A percentile compares a stretch with the other conserved stretches of the same genome.
These are phyloP conservation scores for Elymnias hypermnestra DNA, from an alignment of 1,140 invertebrate species.

Conservation along the genomic window DNA sequence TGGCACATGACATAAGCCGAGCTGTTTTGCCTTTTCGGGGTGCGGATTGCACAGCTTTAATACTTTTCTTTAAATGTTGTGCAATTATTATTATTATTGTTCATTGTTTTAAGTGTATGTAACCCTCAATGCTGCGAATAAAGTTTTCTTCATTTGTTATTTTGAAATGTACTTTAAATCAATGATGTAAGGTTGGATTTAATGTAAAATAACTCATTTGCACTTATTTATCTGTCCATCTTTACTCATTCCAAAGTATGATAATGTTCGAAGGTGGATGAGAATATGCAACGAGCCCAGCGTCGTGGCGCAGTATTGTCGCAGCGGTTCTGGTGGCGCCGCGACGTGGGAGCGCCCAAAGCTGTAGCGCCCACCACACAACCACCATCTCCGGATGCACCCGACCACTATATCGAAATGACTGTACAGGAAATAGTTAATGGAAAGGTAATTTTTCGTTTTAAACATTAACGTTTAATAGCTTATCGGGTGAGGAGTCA, in stretches of 20 bases:
- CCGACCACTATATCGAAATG: conserved; percentile 83
- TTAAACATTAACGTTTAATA: too few relatives aligned
- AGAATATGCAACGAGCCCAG: conserved; percentile 98
- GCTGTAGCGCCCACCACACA: conserved; percentile 55
- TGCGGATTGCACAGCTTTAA: too few relatives aligned
- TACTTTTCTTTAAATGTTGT: too few relatives aligned
- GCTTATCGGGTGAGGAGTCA: too few relatives aligned
- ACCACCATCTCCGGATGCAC: conserved; percentile 18
- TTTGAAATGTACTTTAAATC: too few relatives aligned
- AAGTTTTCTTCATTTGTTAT: too few relatives aligned
- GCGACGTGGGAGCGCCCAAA: conserved; percentile 81
- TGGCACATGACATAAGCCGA: too few relatives aligned
- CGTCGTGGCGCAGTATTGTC: conserved; percentile 89
- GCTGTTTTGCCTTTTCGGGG: too few relatives aligned
- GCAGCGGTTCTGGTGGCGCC: conserved; percentile 95
- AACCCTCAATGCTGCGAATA: too few relatives aligned
- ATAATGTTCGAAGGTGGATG: conserved; percentile 85
- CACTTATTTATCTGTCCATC: background rate
- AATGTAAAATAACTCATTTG: background rate
- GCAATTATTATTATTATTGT: too few relatives aligned
- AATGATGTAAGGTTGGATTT: too few relatives aligned
- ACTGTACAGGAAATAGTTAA: conserved; percentile 98
- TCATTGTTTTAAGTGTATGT: too few relatives aligned
- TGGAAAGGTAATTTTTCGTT: conserved; percentile 86
- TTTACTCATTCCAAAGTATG: background rate